Conservation (phyloP, 2,888 invertebrate species). For the Sicus ferrugineus region DNA sequence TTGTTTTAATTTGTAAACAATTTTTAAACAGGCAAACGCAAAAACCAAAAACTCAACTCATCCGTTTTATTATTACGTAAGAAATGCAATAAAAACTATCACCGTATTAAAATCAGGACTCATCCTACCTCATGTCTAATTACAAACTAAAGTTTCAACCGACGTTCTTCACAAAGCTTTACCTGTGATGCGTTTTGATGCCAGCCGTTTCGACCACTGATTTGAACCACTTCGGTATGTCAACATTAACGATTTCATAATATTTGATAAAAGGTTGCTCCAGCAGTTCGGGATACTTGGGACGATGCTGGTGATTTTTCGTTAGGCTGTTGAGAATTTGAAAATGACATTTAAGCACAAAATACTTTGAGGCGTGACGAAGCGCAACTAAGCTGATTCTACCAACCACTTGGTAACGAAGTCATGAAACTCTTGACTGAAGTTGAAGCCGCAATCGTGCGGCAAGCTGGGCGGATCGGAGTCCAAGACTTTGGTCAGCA, state of each 20-base stretch:
- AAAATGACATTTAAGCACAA: conserved; percentile 16
- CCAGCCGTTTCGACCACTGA: conserved; percentile 68
- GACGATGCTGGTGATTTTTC: conserved; percentile 91
- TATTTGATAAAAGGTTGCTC: conserved; percentile 87
- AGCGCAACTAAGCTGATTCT: not conserved
- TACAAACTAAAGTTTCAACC: not conserved
- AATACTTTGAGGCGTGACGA: too few relatives aligned
- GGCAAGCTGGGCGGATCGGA: conserved; percentile 90
- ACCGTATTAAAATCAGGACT: conserved; percentile 22
- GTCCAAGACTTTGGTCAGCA: conserved; percentile 88
- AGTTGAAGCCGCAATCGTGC: conserved; percentile 70
- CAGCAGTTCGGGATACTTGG: conserved; percentile 91
- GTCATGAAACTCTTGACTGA: conserved; percentile 85
- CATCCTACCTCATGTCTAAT: conserved; percentile 26
- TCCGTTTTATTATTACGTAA: conserved; percentile 8
- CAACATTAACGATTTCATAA: conserved; percentile 75
- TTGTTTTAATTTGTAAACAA: conserved; percentile 5
- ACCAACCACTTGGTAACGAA: conserved; percentile 91
- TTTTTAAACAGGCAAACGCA: conserved; percentile 35
- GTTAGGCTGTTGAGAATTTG: conserved; percentile 74
- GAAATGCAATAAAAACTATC: conserved; percentile 21
- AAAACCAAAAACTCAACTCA: conserved; percentile 28
- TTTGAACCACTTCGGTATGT: conserved; percentile 87
- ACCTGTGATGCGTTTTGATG: conserved; percentile 61
- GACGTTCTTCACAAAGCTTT: conserved; percentile 36